Evolutionary conservation across 2,888 invertebrate genomes (phyloP).

Genomic region (Chloromyia formosa): DNA sequence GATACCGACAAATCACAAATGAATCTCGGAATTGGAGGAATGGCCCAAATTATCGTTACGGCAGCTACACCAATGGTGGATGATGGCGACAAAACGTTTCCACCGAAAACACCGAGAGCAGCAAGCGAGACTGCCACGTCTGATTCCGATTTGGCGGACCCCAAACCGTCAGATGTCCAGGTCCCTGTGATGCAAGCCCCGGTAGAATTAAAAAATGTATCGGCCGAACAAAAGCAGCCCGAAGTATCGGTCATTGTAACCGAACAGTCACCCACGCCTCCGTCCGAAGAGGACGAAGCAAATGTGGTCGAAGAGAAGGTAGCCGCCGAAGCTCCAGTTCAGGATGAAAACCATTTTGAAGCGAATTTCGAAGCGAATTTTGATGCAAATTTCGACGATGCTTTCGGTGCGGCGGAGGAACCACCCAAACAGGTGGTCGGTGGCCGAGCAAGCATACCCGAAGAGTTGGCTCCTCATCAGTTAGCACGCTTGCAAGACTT

Average conservation of each 20-base stretch:
- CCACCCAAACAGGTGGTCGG: slow-evolving; percentile 78
- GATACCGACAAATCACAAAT: slow-evolving; percentile 31
- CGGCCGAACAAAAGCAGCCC: neutral
- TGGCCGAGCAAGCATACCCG: slow-evolving; percentile 84
- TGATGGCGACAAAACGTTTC: slow-evolving; percentile 83
- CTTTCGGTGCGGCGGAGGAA: slow-evolving; percentile 60
- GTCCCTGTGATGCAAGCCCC: neutral
- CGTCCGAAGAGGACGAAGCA: slow-evolving; percentile 57
- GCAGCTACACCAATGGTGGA: slow-evolving; percentile 93
- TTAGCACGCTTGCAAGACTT: slow-evolving; percentile 86
- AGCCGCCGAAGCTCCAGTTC: neutral
- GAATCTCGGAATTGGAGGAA: slow-evolving; percentile 76
- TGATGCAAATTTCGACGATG: slow-evolving; percentile 64
- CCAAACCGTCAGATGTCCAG: neutral
- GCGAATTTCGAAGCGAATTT: slow-evolving; percentile 61
- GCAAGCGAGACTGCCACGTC: neutral
- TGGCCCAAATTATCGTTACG: slow-evolving; percentile 91
- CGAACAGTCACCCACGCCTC: slow-evolving; percentile 52
- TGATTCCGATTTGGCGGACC: neutral
- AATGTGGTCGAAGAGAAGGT: neutral
- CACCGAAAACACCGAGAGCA: slow-evolving; percentile 64
- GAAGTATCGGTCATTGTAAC: slow-evolving; percentile 11
- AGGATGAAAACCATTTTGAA: slow-evolving; percentile 47
- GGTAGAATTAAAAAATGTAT: neutral
- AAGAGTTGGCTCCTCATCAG: slow-evolving; percentile 88